A percentile compares a stretch with the other conserved stretches of the same genome.
Evolutionary conservation across 2,113 vertebrate genomes (phyloP).

Genomic region (Microcebus jonahi): DNA sequence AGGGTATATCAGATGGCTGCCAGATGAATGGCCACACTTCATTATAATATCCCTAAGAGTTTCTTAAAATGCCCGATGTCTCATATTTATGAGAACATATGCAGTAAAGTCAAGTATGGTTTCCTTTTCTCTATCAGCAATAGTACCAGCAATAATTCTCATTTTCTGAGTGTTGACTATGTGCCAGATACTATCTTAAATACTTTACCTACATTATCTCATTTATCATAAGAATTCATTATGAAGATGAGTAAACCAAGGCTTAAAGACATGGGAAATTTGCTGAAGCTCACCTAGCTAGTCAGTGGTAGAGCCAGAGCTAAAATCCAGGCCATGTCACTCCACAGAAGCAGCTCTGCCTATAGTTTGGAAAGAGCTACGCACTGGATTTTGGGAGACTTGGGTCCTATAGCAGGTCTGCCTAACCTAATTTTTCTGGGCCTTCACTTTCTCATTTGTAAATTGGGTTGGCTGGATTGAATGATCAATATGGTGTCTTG

Average conservation of each 20-base stretch:
- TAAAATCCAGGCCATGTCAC: not conserved
- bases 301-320: not conserved
- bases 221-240: not conserved
- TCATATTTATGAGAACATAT: not conserved
- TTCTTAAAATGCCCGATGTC: not conserved
- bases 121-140: not conserved
- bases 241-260: constrained; percentile 18
- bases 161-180: not conserved
- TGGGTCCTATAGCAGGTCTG: not conserved
- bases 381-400: not conserved
- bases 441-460: not conserved
- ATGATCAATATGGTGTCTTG: not conserved
- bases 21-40: not conserved
- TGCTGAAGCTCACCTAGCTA: not conserved
- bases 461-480: not conserved
- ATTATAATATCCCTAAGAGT: not conserved
- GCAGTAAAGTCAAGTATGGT: not conserved
- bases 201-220: not conserved
- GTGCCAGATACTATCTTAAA: not conserved
- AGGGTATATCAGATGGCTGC: not conserved
- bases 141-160: not conserved
- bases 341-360: not conserved
- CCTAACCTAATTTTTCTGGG: not conserved
- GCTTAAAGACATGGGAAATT: not conserved
- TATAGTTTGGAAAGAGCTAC: not conserved